These are phyloP conservation scores for Drosophila trapezifrons DNA, from an alignment of 1,140 invertebrate genomes.

Conservation along the genomic window DNA sequence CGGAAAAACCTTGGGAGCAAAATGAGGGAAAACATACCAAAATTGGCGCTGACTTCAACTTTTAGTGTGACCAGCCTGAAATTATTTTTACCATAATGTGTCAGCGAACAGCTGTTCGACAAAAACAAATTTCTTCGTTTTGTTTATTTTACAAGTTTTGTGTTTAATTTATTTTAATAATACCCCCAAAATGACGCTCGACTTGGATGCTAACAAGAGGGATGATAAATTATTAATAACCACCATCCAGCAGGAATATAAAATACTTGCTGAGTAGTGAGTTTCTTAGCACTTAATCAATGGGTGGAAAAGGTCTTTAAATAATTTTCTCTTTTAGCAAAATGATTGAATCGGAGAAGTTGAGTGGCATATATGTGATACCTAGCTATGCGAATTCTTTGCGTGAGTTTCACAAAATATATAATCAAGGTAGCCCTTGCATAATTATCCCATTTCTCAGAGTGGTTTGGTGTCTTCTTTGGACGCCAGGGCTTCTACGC, in stretches of 20 bases:
- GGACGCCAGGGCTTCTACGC: slow-evolving; percentile 93
- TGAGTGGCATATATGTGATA: slow-evolving; percentile 95
- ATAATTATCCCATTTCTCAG: slow-evolving; percentile 84
- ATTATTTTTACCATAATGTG: background rate
- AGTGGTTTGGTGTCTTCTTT: slow-evolving; percentile 97
- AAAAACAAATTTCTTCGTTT: slow-evolving; percentile 12
- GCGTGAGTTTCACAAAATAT: slow-evolving; percentile 84
- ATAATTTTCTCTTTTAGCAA: slow-evolving; percentile 87
- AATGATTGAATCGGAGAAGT: slow-evolving; percentile 92
- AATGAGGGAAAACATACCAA: too few relatives aligned
- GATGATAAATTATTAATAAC: slow-evolving; percentile 84
- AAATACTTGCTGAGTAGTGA: slow-evolving; percentile 92
- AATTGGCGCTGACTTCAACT: too few relatives aligned
- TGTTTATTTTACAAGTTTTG: slow-evolving; percentile 44
- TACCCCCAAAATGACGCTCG: slow-evolving; percentile 63
- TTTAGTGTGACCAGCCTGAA: slow-evolving; percentile 10
- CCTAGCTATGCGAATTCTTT: slow-evolving; percentile 93
- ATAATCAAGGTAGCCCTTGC: too few relatives aligned
- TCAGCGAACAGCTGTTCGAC: slow-evolving; percentile 16
- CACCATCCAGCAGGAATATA: slow-evolving; percentile 89
- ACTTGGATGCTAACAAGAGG: slow-evolving; percentile 67
- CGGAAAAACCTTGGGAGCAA: too few relatives aligned
- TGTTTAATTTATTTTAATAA: slow-evolving; percentile 23
- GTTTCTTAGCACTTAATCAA: slow-evolving; percentile 33
- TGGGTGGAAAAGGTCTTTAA: background rate